phyloP scores from a whole-genome alignment of 2,113 vertebrate species.

The Cygnus buccinator region DNA sequence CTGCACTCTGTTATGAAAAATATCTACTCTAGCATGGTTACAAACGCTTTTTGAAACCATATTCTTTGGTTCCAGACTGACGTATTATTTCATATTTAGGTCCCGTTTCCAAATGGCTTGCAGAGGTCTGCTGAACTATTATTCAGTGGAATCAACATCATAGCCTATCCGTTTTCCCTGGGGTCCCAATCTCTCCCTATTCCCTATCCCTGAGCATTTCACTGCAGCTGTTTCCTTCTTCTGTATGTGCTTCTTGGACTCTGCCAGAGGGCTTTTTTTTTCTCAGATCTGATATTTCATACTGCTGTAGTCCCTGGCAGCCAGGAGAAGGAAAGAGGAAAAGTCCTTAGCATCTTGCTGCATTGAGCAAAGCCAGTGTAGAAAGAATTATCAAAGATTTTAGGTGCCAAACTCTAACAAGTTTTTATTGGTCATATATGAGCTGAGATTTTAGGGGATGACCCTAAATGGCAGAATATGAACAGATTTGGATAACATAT shows the following conservation, averaged over 20 bases:
- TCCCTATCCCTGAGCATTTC: slow-evolving; percentile 1
- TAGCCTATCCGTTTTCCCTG: not conserved
- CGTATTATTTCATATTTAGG: not conserved
- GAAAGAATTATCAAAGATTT: not conserved
- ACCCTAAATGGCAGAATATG: not conserved
- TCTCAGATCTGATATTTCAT: not conserved
- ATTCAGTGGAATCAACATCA: slow-evolving; percentile 16
- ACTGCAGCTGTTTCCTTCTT: not conserved
- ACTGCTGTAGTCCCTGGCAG: not conserved
- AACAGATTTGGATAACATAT: not conserved
- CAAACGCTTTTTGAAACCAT: slow-evolving; percentile 20
- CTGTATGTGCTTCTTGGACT: not conserved
- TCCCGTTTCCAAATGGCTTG: not conserved
- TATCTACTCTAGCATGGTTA: not conserved
- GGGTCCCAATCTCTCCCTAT: slow-evolving; percentile 15
- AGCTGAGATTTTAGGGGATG: not conserved
- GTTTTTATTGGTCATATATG: not conserved
- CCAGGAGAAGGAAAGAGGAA: not conserved
- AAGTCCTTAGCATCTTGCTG: not conserved
- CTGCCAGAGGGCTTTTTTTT: not conserved
- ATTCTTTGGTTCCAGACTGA: not conserved
- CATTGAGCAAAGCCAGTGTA: not conserved
- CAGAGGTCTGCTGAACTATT: not conserved
- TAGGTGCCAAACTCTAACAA: not conserved
- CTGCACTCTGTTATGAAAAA: not conserved